These are phyloP conservation scores for Lasaia peninsularis DNA, from an alignment of 1,140 invertebrate genomes.

Conservation along the genomic window DNA sequence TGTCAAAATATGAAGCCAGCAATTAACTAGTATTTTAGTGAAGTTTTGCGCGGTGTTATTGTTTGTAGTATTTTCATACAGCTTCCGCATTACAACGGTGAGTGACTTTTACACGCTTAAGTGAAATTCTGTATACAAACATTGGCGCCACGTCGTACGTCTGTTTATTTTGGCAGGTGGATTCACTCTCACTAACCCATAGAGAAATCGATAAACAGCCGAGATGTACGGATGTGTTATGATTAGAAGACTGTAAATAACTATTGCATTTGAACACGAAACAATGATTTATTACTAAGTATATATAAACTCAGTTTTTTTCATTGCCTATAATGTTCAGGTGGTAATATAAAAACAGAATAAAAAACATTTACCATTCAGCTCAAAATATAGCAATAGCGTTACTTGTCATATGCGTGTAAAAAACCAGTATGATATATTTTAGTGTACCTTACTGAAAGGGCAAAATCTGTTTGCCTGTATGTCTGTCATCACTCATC, in stretches of 20 bases:
- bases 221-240: neutral
- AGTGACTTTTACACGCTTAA: neutral
- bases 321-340: too few relatives aligned
- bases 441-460: too few relatives aligned
- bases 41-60: neutral
- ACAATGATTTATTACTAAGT: neutral
- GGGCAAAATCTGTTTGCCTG: too few relatives aligned
- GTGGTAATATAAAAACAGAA: too few relatives aligned
- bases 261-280: neutral
- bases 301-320: too few relatives aligned
- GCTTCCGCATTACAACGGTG: neutral
- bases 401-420: too few relatives aligned
- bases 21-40: too few relatives aligned
- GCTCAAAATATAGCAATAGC: too few relatives aligned
- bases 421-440: too few relatives aligned
- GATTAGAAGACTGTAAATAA: neutral
- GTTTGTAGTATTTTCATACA: neutral
- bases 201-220: conserved; percentile 18
- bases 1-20: too few relatives aligned
- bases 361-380: too few relatives aligned
- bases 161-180: conserved; percentile 55
- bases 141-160: conserved; percentile 7
- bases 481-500: too few relatives aligned
- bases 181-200: conserved; percentile 19
- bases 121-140: neutral